These are phyloP conservation scores for Psophia crepitans DNA, from an alignment of 2,113 vertebrate species.

Conservation along the genomic window DNA sequence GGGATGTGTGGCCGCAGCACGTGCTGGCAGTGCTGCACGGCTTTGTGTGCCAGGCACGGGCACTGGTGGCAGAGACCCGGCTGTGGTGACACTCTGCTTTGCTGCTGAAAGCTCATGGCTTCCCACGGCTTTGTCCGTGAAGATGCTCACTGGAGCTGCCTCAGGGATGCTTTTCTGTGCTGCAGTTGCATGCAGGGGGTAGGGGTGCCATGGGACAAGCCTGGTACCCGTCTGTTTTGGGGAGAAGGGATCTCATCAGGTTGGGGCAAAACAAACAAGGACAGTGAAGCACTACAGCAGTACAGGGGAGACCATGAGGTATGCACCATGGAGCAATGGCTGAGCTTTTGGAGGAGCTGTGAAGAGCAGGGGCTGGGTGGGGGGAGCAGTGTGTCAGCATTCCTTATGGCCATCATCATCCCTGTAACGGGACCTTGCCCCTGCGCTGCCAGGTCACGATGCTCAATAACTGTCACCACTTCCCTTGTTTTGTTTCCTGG, in stretches of 20 bases:
- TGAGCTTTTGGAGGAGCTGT: not conserved
- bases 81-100: not conserved
- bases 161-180: not conserved
- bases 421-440: not conserved
- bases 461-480: not conserved
- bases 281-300: not conserved
- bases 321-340: not conserved
- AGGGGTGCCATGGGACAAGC: not conserved
- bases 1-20: not conserved
- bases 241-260: not conserved
- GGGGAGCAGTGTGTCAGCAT: not conserved
- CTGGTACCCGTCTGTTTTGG: not conserved
- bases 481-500: slow-evolving; percentile 41
- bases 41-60: not conserved
- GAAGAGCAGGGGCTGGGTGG: not conserved
- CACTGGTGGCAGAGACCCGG: not conserved
- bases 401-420: not conserved
- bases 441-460: not conserved
- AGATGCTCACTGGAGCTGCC: not conserved
- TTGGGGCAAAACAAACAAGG: not conserved
- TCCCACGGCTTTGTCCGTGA: not conserved
- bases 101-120: not conserved
- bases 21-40: not conserved
- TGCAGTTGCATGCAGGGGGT: not conserved
- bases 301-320: not conserved